These are phyloP conservation scores for Dinomys branickii DNA, from an alignment of 2,113 vertebrate genomes.

Conservation along the genomic window DNA sequence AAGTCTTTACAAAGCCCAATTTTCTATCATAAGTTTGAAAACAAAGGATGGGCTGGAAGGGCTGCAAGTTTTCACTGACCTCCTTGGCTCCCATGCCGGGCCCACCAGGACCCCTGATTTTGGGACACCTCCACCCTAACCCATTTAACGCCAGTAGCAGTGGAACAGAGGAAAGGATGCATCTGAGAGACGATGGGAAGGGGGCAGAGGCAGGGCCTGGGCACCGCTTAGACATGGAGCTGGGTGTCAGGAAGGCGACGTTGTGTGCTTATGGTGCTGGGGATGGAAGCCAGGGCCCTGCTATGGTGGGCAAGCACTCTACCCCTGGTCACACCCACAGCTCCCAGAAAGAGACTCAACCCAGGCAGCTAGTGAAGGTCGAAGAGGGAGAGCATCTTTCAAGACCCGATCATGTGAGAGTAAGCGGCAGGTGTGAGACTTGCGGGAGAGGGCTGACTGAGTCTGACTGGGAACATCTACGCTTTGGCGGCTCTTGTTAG, in stretches of 20 bases:
- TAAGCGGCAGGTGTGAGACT: background rate
- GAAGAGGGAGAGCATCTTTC: background rate
- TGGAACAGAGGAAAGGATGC: background rate
- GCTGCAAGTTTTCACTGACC: background rate
- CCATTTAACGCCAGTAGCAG: background rate
- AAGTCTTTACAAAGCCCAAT: constrained; percentile 39
- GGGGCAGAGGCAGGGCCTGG: background rate
- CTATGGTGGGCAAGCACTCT: background rate
- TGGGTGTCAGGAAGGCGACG: background rate
- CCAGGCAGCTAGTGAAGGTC: background rate
- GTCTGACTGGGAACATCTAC: background rate
- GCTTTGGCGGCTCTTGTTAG: background rate
- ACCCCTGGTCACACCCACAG: background rate
- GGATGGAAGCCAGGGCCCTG: background rate
- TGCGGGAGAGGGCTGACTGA: background rate
- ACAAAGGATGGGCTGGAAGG: background rate
- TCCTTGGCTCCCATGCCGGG: background rate
- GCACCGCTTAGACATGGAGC: background rate
- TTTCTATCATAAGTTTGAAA: constrained; percentile 3
- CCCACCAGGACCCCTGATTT: background rate
- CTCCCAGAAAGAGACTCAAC: background rate
- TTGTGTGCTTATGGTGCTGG: background rate
- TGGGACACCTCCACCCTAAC: background rate
- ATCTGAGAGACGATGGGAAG: background rate
- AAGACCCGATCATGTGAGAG: background rate